Base-by-base conservation (phyloP, 2,797 vertebrate species). In the Myiotriccus ornatus region DNA sequence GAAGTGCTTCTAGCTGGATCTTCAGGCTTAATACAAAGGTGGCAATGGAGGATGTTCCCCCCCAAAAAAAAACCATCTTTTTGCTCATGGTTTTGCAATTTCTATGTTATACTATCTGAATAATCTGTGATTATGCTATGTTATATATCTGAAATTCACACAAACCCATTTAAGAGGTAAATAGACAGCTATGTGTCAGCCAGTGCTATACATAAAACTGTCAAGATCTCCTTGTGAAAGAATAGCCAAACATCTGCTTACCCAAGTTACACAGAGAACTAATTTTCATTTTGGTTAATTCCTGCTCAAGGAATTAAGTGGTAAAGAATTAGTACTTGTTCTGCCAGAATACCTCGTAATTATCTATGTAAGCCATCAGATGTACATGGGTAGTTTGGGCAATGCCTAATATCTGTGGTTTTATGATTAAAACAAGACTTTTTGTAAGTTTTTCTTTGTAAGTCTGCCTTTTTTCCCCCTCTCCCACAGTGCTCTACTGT, bases 311-410 rank as follows among this genome's bases (percentile, higher is more conserved):
- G 13, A 91, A 89, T 83, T 84, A 60, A 44, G 21, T 39, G 28
- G 21, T 67, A 74, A 90, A 90, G 59, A 67, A 87, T 87, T 76
- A 82, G 16, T 56, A 55, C 16, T 79, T 93, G 25, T 47, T 92
- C 63, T 79, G 19, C 78, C 28, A 88, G 81, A 80, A 23, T 52
- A 95, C 35, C 25, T 70, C 94, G 27, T 90, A 92, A 95, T 97
- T 95, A 89, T 75, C 57, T 75, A 30, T 46, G 44, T 68, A 96
- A 94, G 50, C 39, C 35, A 89, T 92, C 75, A 93, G 69, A 83
- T 90, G 4, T 76, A 92, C 79, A 44, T 52, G 84, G 65, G 49
- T 87, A 93, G 74, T 86, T 97, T 80, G 94, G 68, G 86, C 65
- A 87, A 43, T 83, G 84, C 43, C 30, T 92, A 25, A 2, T 82